Conservation (phyloP, 1,140 invertebrate genomes). For the Cyrtorhinus lividipennis region DNA sequence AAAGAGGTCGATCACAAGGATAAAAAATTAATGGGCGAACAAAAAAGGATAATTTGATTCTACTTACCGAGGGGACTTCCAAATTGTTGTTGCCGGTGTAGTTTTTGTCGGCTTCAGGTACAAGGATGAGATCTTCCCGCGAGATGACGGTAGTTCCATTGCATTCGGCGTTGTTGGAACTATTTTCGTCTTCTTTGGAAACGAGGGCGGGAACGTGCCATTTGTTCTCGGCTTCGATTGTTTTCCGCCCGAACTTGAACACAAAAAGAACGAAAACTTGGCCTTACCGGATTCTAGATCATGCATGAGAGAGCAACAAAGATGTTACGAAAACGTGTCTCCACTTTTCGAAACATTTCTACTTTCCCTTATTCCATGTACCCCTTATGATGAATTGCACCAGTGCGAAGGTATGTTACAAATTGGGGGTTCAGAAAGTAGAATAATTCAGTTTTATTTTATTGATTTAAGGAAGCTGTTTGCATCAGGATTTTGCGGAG, state of each 20-base stretch:
- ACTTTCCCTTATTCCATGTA: no score
- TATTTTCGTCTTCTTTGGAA: constrained; percentile 24
- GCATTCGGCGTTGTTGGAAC: constrained; percentile 18
- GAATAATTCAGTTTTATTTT: no score
- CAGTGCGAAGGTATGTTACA: no score
- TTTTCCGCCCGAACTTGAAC: constrained; percentile 58
- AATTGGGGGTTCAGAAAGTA: no score
- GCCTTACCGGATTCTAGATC: constrained; percentile 18
- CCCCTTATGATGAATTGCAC: no score
- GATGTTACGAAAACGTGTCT: constrained; percentile 7
- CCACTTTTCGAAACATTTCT: constrained; percentile 13
- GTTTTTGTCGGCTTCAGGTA: constrained; percentile 40
- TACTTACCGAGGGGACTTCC: constrained; percentile 21
- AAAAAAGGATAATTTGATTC: no score
- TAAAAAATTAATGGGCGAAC: no score
- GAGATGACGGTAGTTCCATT: constrained; percentile 34
- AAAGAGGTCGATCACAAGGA: no score
- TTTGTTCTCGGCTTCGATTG: constrained; percentile 49
- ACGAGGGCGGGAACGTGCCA: constrained; percentile 34
- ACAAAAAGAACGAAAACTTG: constrained; percentile 18
- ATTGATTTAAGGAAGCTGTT: no score
- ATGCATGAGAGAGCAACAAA: constrained; percentile 18
- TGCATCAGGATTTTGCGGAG: no score
- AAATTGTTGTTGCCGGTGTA: constrained; percentile 28
- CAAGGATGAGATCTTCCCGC: constrained; percentile 43